A percentile compares a stretch with the other conserved stretches of the same genome.
Conservation (phyloP, 2,888 invertebrate species). For the Epistrophe eligans region DNA sequence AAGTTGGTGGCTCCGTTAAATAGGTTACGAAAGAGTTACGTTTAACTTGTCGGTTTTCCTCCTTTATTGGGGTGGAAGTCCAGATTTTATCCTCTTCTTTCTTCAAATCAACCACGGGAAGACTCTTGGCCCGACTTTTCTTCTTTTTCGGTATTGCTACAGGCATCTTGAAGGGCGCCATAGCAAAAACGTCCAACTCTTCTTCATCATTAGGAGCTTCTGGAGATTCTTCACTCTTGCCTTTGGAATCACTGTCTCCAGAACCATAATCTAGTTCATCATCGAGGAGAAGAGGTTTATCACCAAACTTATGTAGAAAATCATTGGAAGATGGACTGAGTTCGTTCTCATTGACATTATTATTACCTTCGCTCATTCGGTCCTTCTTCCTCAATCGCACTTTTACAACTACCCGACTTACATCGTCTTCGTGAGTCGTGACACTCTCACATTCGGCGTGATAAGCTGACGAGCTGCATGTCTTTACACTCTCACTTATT, state of each 20-base stretch:
- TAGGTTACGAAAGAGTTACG: constrained; percentile 75
- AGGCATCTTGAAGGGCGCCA: constrained; percentile 87
- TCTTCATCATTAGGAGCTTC: constrained; percentile 79
- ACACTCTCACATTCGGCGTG: constrained; percentile 90
- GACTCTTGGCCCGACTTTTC: constrained; percentile 67
- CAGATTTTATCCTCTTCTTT: constrained; percentile 79
- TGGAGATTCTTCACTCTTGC: constrained; percentile 79
- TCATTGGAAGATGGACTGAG: constrained; percentile 85
- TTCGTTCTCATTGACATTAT: constrained; percentile 84
- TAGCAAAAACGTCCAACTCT: constrained; percentile 88
- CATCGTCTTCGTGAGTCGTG: constrained; percentile 87
- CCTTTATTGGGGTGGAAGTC: constrained; percentile 83
- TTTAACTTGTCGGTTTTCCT: constrained; percentile 47
- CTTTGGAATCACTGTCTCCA: constrained; percentile 80
- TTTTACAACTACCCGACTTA: constrained; percentile 85
- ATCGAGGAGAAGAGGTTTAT: constrained; percentile 89
- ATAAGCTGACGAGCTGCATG: constrained; percentile 89
- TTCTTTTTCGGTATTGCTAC: constrained; percentile 79
- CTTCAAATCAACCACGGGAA: constrained; percentile 61
- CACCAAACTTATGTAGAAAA: constrained; percentile 90
- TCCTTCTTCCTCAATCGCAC: constrained; percentile 84
- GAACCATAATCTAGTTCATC: constrained; percentile 90
- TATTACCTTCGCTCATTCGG: constrained; percentile 78
- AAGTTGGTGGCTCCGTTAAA: constrained; percentile 77
- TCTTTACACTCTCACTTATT: constrained; percentile 87